Conservation (phyloP, 2,113 vertebrate species). For the Silurus meridionalis region DNA sequence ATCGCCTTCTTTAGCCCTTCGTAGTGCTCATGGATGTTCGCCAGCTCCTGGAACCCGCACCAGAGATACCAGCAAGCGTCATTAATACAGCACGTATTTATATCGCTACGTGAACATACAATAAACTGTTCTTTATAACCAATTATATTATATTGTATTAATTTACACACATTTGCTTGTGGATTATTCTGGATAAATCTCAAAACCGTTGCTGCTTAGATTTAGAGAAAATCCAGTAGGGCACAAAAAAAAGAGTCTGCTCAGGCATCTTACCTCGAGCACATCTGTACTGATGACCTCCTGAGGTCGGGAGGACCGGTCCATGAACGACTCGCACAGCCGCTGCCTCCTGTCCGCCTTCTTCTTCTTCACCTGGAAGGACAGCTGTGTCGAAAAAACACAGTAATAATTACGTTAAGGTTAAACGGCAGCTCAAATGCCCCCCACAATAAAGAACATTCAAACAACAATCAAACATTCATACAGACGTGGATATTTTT, state of each 20-base stretch:
- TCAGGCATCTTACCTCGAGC: conserved; percentile 65
- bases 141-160: too few species aligned
- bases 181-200: background rate
- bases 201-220: background rate
- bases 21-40: conserved; percentile 87
- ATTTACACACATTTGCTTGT: background rate
- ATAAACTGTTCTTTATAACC: too few species aligned
- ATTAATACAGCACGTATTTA: background rate
- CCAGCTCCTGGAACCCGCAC: conserved; percentile 77
- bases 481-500: too few species aligned
- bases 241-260: background rate
- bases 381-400: conserved; percentile 57
- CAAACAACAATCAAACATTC: too few species aligned
- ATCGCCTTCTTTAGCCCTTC: conserved; percentile 80
- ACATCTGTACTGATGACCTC: conserved; percentile 64
- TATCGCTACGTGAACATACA: too few species aligned
- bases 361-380: conserved; percentile 58
- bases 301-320: conserved; percentile 64
- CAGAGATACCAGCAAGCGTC: background rate
- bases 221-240: too few species aligned
- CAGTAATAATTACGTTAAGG: background rate
- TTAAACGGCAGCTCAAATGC: too few species aligned
- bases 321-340: conserved; percentile 60
- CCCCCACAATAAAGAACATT: too few species aligned
- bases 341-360: background rate